phyloP scores from a whole-genome alignment of 2,888 invertebrate species.

The Minunthozetes semirufus region DNA sequence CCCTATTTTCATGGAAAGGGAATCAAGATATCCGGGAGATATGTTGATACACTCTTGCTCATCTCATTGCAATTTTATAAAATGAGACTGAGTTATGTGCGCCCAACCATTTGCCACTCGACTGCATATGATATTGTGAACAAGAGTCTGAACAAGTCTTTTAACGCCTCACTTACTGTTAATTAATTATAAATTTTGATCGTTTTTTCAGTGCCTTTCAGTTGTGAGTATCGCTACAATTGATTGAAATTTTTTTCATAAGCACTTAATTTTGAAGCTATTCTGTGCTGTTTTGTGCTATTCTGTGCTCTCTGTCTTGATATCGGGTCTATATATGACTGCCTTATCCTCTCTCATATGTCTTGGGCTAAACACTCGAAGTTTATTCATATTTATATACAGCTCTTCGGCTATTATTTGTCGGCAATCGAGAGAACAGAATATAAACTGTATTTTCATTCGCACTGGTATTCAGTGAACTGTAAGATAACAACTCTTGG shows the following conservation, averaged over 20 bases:
- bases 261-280: background rate
- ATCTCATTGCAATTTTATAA: background rate
- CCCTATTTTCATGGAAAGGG: no score
- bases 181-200: slow-evolving; percentile 6
- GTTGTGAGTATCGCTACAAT: background rate
- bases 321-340: background rate
- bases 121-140: background rate
- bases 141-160: background rate
- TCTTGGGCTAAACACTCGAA: background rate
- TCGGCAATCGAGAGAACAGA: background rate
- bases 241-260: background rate
- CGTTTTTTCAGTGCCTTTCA: background rate
- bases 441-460: background rate
- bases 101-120: background rate
- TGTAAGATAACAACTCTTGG: slow-evolving; percentile 9
- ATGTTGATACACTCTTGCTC: no score
- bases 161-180: background rate
- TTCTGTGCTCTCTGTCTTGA: background rate
- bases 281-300: background rate
- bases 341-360: background rate
- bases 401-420: slow-evolving; percentile 1
- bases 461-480: slow-evolving; percentile 8
- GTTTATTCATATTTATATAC: slow-evolving; percentile 11
- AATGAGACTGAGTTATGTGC: background rate
- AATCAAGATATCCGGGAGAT: no score